These are phyloP conservation scores for Cheilosia soror DNA, from an alignment of 2,888 invertebrate species.

Conservation along the genomic window DNA sequence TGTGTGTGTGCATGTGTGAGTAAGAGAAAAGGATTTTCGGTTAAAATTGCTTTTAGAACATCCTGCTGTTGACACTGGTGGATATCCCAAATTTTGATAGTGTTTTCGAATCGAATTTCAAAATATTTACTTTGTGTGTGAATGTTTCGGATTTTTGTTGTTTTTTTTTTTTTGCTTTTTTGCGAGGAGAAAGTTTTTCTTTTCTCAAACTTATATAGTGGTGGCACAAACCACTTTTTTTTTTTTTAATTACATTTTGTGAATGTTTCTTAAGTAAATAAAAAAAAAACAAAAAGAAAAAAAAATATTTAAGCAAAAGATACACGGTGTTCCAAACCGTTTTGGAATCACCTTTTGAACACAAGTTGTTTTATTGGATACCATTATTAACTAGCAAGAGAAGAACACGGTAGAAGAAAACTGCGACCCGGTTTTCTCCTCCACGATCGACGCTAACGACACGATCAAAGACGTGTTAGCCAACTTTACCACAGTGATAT, in stretches of 20 bases:
- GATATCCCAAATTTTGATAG: conserved; percentile 32
- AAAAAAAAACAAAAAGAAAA: neutral
- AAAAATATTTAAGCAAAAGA: neutral
- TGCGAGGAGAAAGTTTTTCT: conserved; percentile 64
- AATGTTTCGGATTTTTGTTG: conserved; percentile 37
- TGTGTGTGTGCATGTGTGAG: conserved; percentile 2
- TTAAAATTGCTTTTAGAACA: conserved; percentile 26
- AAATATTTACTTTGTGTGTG: conserved; percentile 35
- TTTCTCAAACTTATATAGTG: conserved; percentile 11
- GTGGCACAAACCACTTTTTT: conserved; percentile 36
- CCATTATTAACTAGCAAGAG: conserved; percentile 1
- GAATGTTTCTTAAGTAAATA: conserved; percentile 14
- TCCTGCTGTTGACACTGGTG: conserved; percentile 57
- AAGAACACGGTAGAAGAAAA: conserved; percentile 53
- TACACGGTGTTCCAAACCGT: conserved; percentile 25
- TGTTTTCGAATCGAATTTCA: conserved; percentile 36
- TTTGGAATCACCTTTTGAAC: conserved; percentile 50
- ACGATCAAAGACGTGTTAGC: conserved; percentile 35
- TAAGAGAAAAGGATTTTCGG: conserved; percentile 32
- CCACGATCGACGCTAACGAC: conserved; percentile 55
- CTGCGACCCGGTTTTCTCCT: conserved; percentile 74
- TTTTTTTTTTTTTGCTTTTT: neutral
- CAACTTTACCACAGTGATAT: conserved; percentile 15
- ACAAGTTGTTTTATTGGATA: conserved; percentile 46
- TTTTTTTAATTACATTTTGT: neutral